Conservation (phyloP, 2,113 vertebrate species). For the Monopterus albus region DNA sequence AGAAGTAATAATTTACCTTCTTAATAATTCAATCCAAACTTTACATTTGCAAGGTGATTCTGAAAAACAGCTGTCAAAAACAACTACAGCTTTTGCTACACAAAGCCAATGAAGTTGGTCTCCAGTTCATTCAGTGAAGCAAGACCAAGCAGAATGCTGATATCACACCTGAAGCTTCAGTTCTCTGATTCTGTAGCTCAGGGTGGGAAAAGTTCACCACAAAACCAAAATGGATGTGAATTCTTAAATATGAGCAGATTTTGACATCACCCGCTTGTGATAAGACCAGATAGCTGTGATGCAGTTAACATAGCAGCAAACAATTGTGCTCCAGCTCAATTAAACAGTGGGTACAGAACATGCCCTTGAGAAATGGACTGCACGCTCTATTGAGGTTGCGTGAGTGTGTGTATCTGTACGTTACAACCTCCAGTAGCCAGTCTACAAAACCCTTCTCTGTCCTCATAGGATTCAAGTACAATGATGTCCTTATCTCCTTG, state of each 20-base stretch:
- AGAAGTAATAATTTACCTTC: no score
- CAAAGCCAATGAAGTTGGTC: not conserved
- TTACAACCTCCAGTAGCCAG: conserved; percentile 74
- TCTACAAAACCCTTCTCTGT: conserved; percentile 74
- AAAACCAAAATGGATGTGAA: conserved; percentile 1
- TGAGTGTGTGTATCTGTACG: conserved; percentile 27
- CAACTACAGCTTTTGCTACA: not conserved
- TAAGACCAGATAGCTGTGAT: conserved; percentile 47
- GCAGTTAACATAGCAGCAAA: conserved; percentile 63
- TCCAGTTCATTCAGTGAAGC: conserved; percentile 8
- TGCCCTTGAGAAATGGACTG: conserved; percentile 75
- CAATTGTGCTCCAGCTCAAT: conserved; percentile 69
- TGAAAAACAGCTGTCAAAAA: no score
- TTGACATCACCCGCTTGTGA: conserved; percentile 37
- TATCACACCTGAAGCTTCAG: conserved; percentile 24
- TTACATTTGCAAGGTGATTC: no score
- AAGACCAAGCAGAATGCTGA: conserved; percentile 23
- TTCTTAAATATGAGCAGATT: conserved; percentile 22
- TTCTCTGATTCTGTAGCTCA: conserved; percentile 1
- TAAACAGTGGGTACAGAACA: conserved; percentile 69
- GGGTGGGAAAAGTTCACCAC: conserved; percentile 18
- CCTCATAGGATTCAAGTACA: conserved; percentile 78
- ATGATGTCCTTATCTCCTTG: conserved; percentile 81
- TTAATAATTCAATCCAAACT: no score
- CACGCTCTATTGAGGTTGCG: conserved; percentile 65